Evolutionary conservation across 2,888 invertebrate genomes (phyloP), one percentile per base, ranked within the genome.

Genomic region (Stenurella melanura): DNA sequence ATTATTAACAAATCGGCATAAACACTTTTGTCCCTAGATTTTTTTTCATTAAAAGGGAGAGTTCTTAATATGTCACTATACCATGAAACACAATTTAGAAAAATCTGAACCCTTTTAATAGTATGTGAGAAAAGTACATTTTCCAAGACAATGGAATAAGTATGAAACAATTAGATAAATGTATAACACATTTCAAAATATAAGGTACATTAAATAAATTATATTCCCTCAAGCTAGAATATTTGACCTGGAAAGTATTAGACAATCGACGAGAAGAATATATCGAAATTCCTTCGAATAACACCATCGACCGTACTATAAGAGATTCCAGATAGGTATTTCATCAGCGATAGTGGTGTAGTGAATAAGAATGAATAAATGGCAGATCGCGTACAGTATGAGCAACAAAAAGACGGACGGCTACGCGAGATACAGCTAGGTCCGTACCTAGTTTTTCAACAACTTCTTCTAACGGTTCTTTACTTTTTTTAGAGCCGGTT

Each of bases 381-480:
- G 58, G 58, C 60, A 50, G 71, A 72, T 72, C 71, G 71, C 18
- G 21, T 63, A 61, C 61, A 63, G 54, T 63, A 63, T 50, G 30
- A 72, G 63, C 63, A 42, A 72, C 71, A 72, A 54, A 63, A 63
- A 50, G 71, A 42, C 71, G 63, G 71, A 42, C 71, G 63, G 63
- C 61, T 83, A 83, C 83, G 80, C 82, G 74, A 83, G 80, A 80
- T 83, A 84, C 83, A 82, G 84, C 83, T 83, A 84, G 77, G 76
- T 78, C 78, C 77, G 79, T 81, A 80, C 81, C 83, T 80, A 83
- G 81, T 84, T 83, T 82, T 81, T 83, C 80, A 81, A 76, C 81
- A 80, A 78, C 79, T 78, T 79, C 79, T 76, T 50, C 50, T 82
- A 83, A 82, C 82, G 83, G 82, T 82, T 75, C 68, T 67, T 54